Percentiles rank a stretch among this genome's conserved stretches.
phyloP scores from a whole-genome alignment of 2,888 invertebrate species.

The Hermaeophaga mercurialis region DNA sequence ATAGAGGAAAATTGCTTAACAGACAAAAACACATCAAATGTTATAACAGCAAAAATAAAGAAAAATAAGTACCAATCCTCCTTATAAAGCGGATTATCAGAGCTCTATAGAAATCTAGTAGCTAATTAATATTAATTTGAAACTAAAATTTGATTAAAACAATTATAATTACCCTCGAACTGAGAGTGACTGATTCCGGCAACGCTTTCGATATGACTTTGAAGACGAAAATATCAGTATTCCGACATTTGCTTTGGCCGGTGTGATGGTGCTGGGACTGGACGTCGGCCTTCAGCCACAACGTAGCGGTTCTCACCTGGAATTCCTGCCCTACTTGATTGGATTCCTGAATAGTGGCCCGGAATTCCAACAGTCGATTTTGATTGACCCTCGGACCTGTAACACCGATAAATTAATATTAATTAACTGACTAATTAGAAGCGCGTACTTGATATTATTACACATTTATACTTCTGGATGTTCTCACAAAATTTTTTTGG shows the following conservation, averaged over 20 bases:
- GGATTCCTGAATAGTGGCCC: slow-evolving; percentile 66
- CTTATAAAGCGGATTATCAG: too few species aligned
- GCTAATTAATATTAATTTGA: too few species aligned
- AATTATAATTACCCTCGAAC: slow-evolving; percentile 63
- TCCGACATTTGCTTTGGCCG: slow-evolving; percentile 46
- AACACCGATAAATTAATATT: background rate
- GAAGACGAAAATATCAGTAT: slow-evolving; percentile 55
- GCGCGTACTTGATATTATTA: too few species aligned
- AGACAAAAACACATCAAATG: too few species aligned
- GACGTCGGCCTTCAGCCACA: slow-evolving; percentile 74
- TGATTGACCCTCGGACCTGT: slow-evolving; percentile 83
- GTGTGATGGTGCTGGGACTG: slow-evolving; percentile 48
- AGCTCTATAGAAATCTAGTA: too few species aligned
- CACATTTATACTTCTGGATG: too few species aligned
- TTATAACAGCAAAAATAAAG: too few species aligned
- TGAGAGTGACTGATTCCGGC: slow-evolving; percentile 67
- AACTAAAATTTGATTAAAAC: background rate
- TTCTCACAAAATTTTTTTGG: too few species aligned
- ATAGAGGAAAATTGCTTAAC: too few species aligned
- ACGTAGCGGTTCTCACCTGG: slow-evolving; percentile 76
- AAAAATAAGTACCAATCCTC: too few species aligned
- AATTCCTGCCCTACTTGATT: slow-evolving; percentile 64
- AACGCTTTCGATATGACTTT: slow-evolving; percentile 55
- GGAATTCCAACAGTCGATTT: slow-evolving; percentile 84
- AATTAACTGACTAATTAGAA: too few species aligned